Conservation (phyloP, 1,140 invertebrate genomes). For the Euwallacea similis region DNA sequence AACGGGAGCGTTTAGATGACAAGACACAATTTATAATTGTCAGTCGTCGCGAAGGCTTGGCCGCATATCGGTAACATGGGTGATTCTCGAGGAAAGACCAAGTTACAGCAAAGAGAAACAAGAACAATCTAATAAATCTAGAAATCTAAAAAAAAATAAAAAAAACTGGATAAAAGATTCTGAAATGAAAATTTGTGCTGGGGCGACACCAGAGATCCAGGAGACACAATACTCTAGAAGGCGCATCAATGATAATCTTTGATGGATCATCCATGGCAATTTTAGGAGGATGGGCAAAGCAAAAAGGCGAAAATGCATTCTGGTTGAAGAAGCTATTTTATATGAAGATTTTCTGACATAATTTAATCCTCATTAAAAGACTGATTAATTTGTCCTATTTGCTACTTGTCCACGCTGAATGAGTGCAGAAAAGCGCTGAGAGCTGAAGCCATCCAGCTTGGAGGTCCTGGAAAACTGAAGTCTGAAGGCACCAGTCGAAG, state of each 20-base stretch:
- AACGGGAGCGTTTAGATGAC: constrained; percentile 30
- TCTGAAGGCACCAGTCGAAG: too few relatives aligned
- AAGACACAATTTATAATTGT: constrained; percentile 36
- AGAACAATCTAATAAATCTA: background rate
- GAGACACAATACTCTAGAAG: background rate
- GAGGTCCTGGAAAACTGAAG: too few relatives aligned
- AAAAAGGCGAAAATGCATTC: too few relatives aligned
- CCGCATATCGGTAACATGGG: constrained; percentile 13
- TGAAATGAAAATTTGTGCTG: background rate
- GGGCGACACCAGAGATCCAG: background rate
- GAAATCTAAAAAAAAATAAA: background rate
- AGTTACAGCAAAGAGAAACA: background rate
- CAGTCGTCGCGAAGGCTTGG: constrained; percentile 17
- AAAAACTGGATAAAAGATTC: background rate
- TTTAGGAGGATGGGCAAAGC: too few relatives aligned
- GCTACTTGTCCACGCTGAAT: too few relatives aligned
- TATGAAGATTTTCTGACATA: too few relatives aligned
- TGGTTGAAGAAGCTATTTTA: too few relatives aligned
- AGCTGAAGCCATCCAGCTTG: too few relatives aligned
- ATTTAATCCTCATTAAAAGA: too few relatives aligned
- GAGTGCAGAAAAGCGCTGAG: too few relatives aligned
- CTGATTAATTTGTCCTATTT: too few relatives aligned
- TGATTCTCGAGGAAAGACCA: constrained; percentile 4
- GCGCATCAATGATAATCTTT: background rate
- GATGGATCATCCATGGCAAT: background rate